A percentile compares a stretch with the other conserved stretches of the same genome.
Conservation (phyloP, 2,888 invertebrate genomes). For the Patella ulyssiponensis region DNA sequence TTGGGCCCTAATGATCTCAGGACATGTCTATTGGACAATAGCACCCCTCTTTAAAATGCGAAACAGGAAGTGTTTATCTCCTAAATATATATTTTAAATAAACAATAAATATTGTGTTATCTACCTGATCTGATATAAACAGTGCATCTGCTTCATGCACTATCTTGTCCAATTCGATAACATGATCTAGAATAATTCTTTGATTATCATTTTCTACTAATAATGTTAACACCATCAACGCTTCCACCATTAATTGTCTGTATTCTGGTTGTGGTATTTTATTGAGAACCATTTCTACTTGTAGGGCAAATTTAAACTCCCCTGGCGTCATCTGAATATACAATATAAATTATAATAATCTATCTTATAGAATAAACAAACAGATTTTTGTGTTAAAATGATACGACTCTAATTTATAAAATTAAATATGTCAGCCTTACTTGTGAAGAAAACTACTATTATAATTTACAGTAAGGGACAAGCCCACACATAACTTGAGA, state of each 20-base stretch:
- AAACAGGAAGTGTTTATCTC: too few species aligned
- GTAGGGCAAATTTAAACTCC: slow-evolving; percentile 97
- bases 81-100: neutral
- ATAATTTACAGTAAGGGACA: too few species aligned
- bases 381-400: too few species aligned
- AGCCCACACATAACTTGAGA: too few species aligned
- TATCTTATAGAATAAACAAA: too few species aligned
- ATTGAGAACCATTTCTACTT: slow-evolving; percentile 96
- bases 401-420: neutral
- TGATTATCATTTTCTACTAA: slow-evolving; percentile 75
- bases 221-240: slow-evolving; percentile 93
- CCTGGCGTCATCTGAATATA: slow-evolving; percentile 90
- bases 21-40: too few species aligned
- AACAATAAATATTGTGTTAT: neutral
- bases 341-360: too few species aligned
- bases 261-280: slow-evolving; percentile 98
- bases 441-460: neutral
- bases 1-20: too few species aligned
- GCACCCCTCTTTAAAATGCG: too few species aligned
- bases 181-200: slow-evolving; percentile 50
- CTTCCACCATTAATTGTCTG: slow-evolving; percentile 94
- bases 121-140: slow-evolving; percentile 95
- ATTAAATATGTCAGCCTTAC: neutral
- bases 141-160: slow-evolving; percentile 95
- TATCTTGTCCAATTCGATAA: slow-evolving; percentile 84